Percentiles rank a stretch among this genome's conserved stretches.
These are phyloP conservation scores for Isaurus tuberculatus DNA, from an alignment of 92 coral and sea anemone species.

Conservation along the genomic window DNA sequence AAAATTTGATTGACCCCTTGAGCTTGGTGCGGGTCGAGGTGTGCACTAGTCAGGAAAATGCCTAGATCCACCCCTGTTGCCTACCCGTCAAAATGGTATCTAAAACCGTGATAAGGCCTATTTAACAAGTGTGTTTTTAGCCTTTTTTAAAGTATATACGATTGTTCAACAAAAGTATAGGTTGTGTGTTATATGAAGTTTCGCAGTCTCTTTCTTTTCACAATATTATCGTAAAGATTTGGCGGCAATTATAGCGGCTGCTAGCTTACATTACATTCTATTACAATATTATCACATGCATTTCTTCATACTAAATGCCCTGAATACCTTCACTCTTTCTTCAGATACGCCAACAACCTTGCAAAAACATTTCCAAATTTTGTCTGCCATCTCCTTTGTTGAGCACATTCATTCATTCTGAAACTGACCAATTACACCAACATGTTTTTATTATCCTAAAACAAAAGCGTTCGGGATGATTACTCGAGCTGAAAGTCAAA, in stretches of 20 bases:
- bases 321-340: conserved; percentile 33
- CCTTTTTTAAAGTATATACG: too few relatives aligned
- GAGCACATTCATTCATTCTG: too few relatives aligned
- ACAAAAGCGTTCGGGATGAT: not conserved
- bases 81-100: conserved; percentile 48
- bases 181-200: too few relatives aligned
- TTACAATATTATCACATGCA: not conserved
- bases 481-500: not conserved
- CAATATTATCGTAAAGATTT: not conserved
- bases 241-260: not conserved
- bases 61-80: too few relatives aligned
- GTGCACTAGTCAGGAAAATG: too few relatives aligned
- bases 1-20: too few relatives aligned
- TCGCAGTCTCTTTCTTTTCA: too few relatives aligned
- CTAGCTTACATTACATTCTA: not conserved
- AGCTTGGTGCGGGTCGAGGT: too few relatives aligned
- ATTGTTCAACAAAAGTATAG: too few relatives aligned
- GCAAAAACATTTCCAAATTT: conserved; percentile 5
- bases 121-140: too few relatives aligned
- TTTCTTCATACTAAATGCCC: not conserved
- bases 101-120: conserved; percentile 13
- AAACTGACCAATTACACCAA: not conserved
- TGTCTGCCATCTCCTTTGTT: conserved; percentile 20
- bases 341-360: conserved; percentile 32
- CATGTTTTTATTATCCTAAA: not conserved